Percentiles rank a stretch among this genome's conserved stretches.
These are phyloP conservation scores for Margaritifera margaritifera DNA, from an alignment of 2,888 invertebrate genomes.

Conservation along the genomic window DNA sequence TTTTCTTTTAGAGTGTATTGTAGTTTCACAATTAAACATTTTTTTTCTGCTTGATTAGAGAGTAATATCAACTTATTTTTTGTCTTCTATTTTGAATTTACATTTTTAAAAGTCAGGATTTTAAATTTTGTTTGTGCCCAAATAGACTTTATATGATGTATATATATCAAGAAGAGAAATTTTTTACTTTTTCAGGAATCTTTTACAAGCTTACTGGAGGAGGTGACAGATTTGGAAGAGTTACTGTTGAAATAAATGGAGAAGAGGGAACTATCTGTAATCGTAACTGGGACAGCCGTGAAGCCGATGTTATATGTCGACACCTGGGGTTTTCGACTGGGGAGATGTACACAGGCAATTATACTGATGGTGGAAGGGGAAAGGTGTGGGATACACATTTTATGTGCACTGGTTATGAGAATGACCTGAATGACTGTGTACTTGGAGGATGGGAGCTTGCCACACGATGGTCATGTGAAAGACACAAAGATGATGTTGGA, in stretches of 20 bases:
- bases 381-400: conserved; percentile 60
- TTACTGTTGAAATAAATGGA: conserved; percentile 81
- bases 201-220: conserved; percentile 51
- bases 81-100: neutral
- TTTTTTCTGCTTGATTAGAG: no score
- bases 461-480: conserved; percentile 37
- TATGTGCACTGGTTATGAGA: conserved; percentile 56
- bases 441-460: conserved; percentile 59
- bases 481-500: conserved; percentile 52
- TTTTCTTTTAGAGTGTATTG: no score
- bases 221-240: conserved; percentile 52
- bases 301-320: conserved; percentile 78
- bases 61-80: neutral
- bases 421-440: conserved; percentile 52
- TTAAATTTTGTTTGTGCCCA: neutral
- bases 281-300: conserved; percentile 81
- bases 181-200: conserved; percentile 33
- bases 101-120: neutral
- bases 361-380: conserved; percentile 39
- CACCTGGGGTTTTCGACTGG: conserved; percentile 56
- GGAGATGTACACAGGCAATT: conserved; percentile 39
- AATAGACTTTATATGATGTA: no score
- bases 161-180: no score
- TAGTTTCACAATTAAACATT: no score
- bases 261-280: conserved; percentile 84